Evolutionary conservation across 2,113 vertebrate genomes (phyloP), one percentile per base, ranked within the genome.

Genomic region (Anoplopoma fimbria): DNA sequence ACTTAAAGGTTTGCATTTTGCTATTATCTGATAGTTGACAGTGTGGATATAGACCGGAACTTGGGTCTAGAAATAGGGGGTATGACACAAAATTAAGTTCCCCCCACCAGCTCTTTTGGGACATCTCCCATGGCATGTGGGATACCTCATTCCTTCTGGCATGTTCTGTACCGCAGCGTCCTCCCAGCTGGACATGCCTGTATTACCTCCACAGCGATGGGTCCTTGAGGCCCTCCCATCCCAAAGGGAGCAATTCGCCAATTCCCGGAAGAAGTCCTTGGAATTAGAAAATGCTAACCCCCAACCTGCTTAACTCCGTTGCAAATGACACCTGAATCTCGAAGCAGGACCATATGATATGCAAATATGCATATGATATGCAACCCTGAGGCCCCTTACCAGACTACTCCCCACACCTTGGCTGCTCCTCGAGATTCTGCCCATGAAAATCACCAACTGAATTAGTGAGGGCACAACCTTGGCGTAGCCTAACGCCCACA

Each of bases 401-500:
- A 42, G 63, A 9, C 36, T 42, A 9, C 63, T 65, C 7, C 27
- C 21, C 17, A 63, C 33, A 63, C 61, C 61, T 36, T 19, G 31
- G 63, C n/a, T 25, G 13, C 62, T 38, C 10, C 34, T 40, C 12
- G 10, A 40, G 1, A 64, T 40, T 40, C 36, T 45, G 3, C 2
- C 19, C 12, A 1, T 31, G 19, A 62, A 9, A 9, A 42, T 65
- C n/a, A 4, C 36, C 31, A 14, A 23, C n/a, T 29, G 9, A 57
- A 40, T 31, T 29, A 2, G 19, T n/a, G n/a, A 29, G 40, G 9
- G 6, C 25, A 38, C 23, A 27, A 51, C 31, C 9, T 14, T 7
- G 2, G 0, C 0, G 1, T 31, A 36, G 25, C 12, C n/a, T 2
- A 47, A 23, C n/a, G n/a, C n/a, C n/a, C n/a, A n/a, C 3, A 64